These are phyloP conservation scores for Aurelia sp. DNA, from an alignment of 30 jellyfish, hydroid and myxozoan species.

Conservation along the genomic window DNA sequence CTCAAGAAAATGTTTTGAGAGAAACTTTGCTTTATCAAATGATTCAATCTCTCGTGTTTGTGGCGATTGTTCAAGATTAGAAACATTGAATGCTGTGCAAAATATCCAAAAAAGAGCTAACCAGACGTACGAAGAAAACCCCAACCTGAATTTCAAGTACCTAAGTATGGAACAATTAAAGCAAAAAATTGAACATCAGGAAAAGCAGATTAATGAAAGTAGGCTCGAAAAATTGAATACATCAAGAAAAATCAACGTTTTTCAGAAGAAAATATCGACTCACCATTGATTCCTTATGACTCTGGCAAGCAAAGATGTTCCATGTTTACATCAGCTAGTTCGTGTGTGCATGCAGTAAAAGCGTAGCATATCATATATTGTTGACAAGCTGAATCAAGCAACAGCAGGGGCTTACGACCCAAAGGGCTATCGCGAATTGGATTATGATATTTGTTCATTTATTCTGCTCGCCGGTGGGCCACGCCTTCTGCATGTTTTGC, in stretches of 20 bases:
- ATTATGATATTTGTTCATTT: not conserved
- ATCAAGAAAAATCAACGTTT: not conserved
- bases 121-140: too few relatives aligned
- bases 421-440: not conserved
- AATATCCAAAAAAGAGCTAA: not conserved
- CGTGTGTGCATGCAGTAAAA: not conserved
- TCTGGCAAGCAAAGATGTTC: not conserved
- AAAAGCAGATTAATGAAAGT: too few relatives aligned
- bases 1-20: not conserved
- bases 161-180: too few relatives aligned
- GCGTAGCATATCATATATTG: not conserved
- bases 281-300: not conserved
- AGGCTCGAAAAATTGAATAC: not conserved
- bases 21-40: not conserved
- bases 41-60: not conserved
- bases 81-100: not conserved
- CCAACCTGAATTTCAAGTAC: too few relatives aligned
- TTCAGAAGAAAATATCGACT: not conserved
- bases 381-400: not conserved
- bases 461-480: not conserved
- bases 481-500: not conserved
- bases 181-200: too few relatives aligned
- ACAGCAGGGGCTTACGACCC: not conserved
- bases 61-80: not conserved
- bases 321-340: not conserved